Percentiles rank a stretch among this genome's conserved stretches.
These are phyloP conservation scores for Opisthocomus hoazin DNA, from an alignment of 2,113 vertebrate genomes.

Conservation along the genomic window DNA sequence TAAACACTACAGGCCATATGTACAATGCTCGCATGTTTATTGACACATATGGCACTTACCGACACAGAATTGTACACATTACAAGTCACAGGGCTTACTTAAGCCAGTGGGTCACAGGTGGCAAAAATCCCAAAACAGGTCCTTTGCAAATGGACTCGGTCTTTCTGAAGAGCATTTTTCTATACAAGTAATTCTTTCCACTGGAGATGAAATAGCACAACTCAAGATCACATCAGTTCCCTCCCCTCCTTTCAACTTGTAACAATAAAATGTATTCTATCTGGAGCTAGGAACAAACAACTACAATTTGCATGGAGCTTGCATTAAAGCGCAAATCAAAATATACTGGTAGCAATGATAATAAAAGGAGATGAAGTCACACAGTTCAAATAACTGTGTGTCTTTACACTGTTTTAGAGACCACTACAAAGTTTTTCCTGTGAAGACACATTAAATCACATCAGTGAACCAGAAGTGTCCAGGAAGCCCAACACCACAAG, in stretches of 20 bases:
- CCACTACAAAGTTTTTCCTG: neutral
- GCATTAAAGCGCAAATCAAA: neutral
- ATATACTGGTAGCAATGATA: neutral
- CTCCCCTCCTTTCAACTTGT: neutral
- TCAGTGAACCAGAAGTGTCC: neutral
- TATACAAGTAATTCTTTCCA: neutral
- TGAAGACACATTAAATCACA: neutral
- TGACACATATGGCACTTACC: neutral
- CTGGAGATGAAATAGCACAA: neutral
- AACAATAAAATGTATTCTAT: neutral
- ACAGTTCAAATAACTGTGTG: neutral
- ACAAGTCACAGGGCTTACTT: neutral
- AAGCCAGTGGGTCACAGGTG: neutral
- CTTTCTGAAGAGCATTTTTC: neutral
- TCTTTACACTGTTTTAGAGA: neutral
- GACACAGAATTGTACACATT: neutral
- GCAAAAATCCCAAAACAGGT: neutral
- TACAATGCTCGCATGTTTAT: neutral
- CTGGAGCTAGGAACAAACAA: neutral
- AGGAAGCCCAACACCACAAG: neutral
- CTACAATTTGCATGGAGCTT: neutral
- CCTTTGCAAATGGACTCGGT: neutral
- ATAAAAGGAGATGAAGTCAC: neutral
- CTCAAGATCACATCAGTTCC: neutral
- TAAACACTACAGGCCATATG: neutral